These are phyloP conservation scores for Tyrannus savana DNA, from an alignment of 2,113 vertebrate species.

Conservation along the genomic window DNA sequence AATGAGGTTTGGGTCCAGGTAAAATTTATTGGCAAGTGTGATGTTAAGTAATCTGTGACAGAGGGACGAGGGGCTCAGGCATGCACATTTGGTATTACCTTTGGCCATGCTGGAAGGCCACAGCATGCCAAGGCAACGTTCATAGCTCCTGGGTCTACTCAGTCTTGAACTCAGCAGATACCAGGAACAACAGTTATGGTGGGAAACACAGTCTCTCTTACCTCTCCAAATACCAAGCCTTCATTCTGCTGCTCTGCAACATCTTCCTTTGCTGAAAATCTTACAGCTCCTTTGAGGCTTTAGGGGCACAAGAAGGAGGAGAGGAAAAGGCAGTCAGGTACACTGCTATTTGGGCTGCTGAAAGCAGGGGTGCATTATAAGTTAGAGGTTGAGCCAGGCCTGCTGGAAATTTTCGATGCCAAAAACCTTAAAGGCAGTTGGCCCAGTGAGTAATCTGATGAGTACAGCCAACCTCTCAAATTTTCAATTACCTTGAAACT, in stretches of 20 bases:
- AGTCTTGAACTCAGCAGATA: background rate
- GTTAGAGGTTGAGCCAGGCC: background rate
- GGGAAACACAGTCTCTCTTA: background rate
- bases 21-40: background rate
- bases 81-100: background rate
- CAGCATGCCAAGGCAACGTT: accelerated
- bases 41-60: background rate
- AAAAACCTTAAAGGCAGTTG: background rate
- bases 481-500: background rate
- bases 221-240: background rate
- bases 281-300: background rate
- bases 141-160: background rate
- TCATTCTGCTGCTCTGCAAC: background rate
- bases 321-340: background rate
- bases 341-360: background rate
- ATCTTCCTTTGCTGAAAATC: background rate
- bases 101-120: background rate
- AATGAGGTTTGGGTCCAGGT: background rate
- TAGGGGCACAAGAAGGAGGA: background rate
- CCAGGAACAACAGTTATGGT: background rate
- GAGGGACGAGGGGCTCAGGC: background rate
- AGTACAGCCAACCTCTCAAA: background rate
- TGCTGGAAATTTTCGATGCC: background rate
- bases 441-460: background rate
- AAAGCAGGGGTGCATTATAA: background rate